Percentiles rank a stretch among this genome's conserved stretches.
These are phyloP conservation scores for Acholoe squamosa DNA, from an alignment of 2,888 invertebrate genomes.

Conservation along the genomic window DNA sequence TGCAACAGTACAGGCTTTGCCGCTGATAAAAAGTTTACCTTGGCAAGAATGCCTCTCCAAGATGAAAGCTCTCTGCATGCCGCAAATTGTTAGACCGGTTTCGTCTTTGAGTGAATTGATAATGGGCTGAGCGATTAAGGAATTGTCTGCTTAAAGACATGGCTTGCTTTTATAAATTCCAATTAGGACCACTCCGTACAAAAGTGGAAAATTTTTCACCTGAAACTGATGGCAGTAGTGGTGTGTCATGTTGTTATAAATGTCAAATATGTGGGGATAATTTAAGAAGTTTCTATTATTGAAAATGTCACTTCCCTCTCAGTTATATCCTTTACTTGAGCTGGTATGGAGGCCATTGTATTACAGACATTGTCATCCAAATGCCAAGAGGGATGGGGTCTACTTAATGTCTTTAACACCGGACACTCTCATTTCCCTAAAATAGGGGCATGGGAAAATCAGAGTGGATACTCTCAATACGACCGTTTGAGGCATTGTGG, in stretches of 20 bases:
- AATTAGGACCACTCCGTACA: background rate
- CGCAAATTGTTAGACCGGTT: background rate
- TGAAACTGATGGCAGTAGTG: background rate
- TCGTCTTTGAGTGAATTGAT: background rate
- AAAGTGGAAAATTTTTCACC: background rate
- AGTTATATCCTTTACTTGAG: background rate
- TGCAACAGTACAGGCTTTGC: background rate
- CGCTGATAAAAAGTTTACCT: constrained; percentile 21
- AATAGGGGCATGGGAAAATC: constrained; percentile 17
- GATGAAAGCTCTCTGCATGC: background rate
- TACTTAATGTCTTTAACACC: background rate
- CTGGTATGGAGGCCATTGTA: background rate
- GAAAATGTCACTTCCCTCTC: background rate
- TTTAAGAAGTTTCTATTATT: too few relatives aligned
- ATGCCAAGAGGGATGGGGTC: background rate
- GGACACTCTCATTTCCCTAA: background rate
- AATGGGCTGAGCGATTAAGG: background rate
- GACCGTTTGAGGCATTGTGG: constrained; percentile 4
- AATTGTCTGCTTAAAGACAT: background rate
- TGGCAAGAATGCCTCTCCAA: background rate
- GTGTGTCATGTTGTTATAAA: too few relatives aligned
- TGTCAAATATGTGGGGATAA: too few relatives aligned
- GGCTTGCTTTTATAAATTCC: background rate
- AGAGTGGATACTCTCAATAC: too few relatives aligned
- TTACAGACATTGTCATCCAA: background rate